Evolutionary conservation across 2,888 invertebrate species (phyloP).

Genomic region (Cataglyphis rosenhaueri): DNA sequence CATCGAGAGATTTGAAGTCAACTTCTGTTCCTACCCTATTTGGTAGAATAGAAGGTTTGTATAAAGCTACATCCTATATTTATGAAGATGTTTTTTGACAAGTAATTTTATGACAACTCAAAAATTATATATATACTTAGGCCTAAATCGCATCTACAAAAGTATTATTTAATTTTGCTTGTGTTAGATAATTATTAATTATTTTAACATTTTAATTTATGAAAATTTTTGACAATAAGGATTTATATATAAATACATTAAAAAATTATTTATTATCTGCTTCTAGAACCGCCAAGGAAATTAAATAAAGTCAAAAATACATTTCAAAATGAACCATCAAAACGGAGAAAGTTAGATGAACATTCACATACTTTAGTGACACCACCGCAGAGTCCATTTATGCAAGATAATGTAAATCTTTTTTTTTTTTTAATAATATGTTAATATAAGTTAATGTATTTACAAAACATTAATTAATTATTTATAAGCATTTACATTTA

Average conservation of each 20-base stretch:
- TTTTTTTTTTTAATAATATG: not conserved
- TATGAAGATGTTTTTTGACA: not conserved
- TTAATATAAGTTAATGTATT: not conserved
- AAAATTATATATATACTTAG: not conserved
- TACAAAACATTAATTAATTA: not conserved
- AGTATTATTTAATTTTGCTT: not conserved
- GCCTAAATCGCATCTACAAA: not conserved
- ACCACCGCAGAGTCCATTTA: slow-evolving; percentile 55
- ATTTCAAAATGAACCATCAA: slow-evolving; percentile 13
- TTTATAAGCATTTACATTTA: not conserved
- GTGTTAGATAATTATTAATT: not conserved
- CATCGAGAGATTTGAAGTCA: slow-evolving; percentile 60
- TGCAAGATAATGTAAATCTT: slow-evolving; percentile 57
- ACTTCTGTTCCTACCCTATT: slow-evolving; percentile 71
- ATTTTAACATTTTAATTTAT: not conserved
- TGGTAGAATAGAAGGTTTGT: slow-evolving; percentile 64
- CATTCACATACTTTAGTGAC: slow-evolving; percentile 53
- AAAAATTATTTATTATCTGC: not conserved
- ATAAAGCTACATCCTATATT: not conserved
- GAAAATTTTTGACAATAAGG: not conserved
- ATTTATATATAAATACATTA: not conserved
- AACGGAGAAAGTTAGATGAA: slow-evolving; percentile 65
- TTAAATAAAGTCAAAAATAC: slow-evolving; percentile 35
- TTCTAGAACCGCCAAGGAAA: slow-evolving; percentile 58
- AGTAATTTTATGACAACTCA: not conserved